Base-by-base conservation (phyloP, 2,888 invertebrate species). In the Agapostemon virescens region DNA sequence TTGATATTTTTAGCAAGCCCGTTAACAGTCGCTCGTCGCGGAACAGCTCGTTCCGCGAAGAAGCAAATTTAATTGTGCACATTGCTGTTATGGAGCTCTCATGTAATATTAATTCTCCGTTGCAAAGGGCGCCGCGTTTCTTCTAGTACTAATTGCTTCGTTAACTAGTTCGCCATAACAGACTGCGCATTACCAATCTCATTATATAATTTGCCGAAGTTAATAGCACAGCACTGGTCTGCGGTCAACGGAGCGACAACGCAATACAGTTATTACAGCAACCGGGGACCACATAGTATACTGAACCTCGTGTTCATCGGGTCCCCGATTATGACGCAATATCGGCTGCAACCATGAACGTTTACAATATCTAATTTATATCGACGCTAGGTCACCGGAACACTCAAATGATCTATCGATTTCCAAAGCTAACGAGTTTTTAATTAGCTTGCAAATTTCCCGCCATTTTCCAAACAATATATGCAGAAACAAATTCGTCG, bases 131-230 rank as follows among this genome's bases (percentile, higher is more conserved):
- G 26, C 2, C 38, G n/a, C 11, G 15, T 23, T 66, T 67, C 78
- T 69, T 66, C 69, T 52, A 15, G 15, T 4, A 23, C 4, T 61
- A 69, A 78, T 78, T 78, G 78, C 69, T 76, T 69, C 66, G 78
- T 66, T 77, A 77, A 77, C 67, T 30, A 72, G 66, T 79, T 26
- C n/a, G 2, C 58, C n/a, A 23, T 63, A 36, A 67, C 70, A 71
- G 61, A 71, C 49, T 36, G 26, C 63, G 52, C 49, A 38, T 67
- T 78, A 23, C 52, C 67, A 52, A 55, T 63, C 71, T 63, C 42
- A 20, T 78, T 68, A 78, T 72, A 68, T 63, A 79, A 79, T 71
- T 72, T 68, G 63, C 36, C 79, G n/a, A 79, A 78, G 63, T 79
- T 78, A 68, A 78, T 78, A 68, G 33, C 49, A 9, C 26, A 17